Evolutionary conservation across 2,797 vertebrate species (phyloP).

Genomic region (Spheniscus humboldti): DNA sequence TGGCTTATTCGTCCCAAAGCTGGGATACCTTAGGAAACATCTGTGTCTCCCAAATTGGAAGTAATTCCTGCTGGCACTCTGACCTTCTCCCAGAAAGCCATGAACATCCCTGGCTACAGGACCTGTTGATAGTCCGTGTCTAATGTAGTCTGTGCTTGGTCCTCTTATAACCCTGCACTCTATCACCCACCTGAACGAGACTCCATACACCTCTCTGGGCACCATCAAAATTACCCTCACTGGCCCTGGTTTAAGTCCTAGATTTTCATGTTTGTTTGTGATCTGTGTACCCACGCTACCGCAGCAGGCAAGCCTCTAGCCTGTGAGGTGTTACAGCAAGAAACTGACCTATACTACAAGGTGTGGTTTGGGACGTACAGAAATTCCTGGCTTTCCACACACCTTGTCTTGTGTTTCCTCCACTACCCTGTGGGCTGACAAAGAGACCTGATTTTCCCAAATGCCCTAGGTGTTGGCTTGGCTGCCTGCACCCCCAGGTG

Average conservation of each 20-base stretch:
- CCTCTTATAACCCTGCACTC: background rate
- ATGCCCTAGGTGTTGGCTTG: background rate
- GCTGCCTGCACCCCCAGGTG: background rate
- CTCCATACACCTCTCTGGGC: background rate
- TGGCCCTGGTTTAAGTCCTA: background rate
- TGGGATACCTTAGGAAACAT: background rate
- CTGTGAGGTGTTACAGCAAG: background rate
- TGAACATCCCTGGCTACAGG: background rate
- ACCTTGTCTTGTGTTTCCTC: background rate
- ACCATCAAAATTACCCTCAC: background rate
- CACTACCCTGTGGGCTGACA: background rate
- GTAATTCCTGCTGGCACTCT: background rate
- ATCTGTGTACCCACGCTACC: rapidly evolving
- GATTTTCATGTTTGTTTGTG: background rate
- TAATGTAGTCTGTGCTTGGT: background rate
- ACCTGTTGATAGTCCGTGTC: background rate
- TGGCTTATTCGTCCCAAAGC: background rate
- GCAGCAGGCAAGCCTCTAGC: background rate
- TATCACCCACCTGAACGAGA: background rate
- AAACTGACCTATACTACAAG: background rate
- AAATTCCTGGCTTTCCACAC: background rate
- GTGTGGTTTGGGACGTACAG: background rate
- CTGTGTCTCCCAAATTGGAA: background rate
- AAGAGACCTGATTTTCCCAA: background rate
- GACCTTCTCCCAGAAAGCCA: background rate